A percentile compares a stretch with the other conserved stretches of the same genome.
Conservation (phyloP, 1,140 invertebrate genomes). For the Drosophila kohkoa region DNA sequence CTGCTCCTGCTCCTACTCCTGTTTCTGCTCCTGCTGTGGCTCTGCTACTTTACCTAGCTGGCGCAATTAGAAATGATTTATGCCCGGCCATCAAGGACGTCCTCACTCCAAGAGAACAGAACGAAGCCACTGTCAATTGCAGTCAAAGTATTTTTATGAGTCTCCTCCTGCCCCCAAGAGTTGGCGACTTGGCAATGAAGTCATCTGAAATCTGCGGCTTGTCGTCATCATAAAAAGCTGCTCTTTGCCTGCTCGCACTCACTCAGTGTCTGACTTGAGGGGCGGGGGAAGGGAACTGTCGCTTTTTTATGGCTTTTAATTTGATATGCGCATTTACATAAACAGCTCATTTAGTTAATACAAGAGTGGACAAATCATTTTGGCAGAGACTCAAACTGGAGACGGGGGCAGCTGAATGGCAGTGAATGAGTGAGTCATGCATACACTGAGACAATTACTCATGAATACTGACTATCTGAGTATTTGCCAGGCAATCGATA, state of each 20-base stretch:
- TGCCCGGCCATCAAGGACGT: slow-evolving; percentile 63
- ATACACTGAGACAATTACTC: background rate
- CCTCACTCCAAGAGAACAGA: slow-evolving; percentile 13
- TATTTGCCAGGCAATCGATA: slow-evolving; percentile 24
- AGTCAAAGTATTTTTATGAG: slow-evolving; percentile 62
- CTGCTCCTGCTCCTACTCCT: background rate
- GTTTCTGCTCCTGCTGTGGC: background rate
- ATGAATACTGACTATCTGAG: slow-evolving; percentile 9
- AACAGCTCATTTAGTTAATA: slow-evolving; percentile 75
- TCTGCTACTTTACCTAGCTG: slow-evolving; percentile 15
- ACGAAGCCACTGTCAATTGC: slow-evolving; percentile 46
- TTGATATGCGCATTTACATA: slow-evolving; percentile 79
- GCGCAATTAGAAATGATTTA: slow-evolving; percentile 78
- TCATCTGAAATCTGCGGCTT: slow-evolving; percentile 66
- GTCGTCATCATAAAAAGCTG: slow-evolving; percentile 48
- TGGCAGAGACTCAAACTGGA: background rate
- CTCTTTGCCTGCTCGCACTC: background rate
- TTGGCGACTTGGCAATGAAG: slow-evolving; percentile 55
- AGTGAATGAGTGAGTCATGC: slow-evolving; percentile 16
- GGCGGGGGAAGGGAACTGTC: background rate
- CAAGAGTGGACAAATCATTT: slow-evolving; percentile 70
- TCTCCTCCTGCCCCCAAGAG: background rate
- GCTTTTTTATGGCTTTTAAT: slow-evolving; percentile 76
- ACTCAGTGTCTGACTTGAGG: background rate
- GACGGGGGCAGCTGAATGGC: background rate